Evolutionary conservation across 2,797 vertebrate genomes (phyloP).

Genomic region (Anolis apletophallus): DNA sequence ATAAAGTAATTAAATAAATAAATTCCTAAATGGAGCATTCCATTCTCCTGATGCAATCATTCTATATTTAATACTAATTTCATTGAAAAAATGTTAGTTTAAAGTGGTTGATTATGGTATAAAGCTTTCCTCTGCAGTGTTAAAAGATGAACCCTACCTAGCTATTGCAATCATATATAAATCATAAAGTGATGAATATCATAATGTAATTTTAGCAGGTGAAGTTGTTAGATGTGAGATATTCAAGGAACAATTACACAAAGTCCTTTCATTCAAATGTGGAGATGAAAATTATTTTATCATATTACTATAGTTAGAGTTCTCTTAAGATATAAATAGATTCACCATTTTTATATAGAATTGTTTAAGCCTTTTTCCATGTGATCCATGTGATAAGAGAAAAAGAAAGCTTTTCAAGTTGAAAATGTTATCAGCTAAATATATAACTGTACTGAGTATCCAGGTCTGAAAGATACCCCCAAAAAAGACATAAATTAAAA

Average conservation of each 20-base stretch:
- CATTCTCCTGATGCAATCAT: too few species aligned
- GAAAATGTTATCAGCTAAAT: conserved; percentile 17
- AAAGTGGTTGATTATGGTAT: too few species aligned
- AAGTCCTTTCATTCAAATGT: not conserved
- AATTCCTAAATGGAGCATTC: too few species aligned
- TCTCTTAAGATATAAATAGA: not conserved
- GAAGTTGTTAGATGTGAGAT: not conserved
- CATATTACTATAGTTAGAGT: not conserved
- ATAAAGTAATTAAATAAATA: too few species aligned
- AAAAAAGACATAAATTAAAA: conserved; percentile 67
- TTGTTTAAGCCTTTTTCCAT: not conserved
- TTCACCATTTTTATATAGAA: not conserved
- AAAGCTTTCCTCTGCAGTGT: too few species aligned
- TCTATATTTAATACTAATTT: too few species aligned
- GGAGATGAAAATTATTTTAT: not conserved
- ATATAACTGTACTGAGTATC: conserved; percentile 21
- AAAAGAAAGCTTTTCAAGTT: not conserved
- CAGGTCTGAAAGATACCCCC: conserved; percentile 53
- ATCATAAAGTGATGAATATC: not conserved
- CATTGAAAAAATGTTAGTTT: too few species aligned
- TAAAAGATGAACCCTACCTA: too few species aligned
- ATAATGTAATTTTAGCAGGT: not conserved
- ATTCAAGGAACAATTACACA: conserved; percentile 2
- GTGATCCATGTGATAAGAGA: not conserved
- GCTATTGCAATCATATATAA: too few species aligned